Percentiles rank a stretch among this genome's conserved stretches.
These are phyloP conservation scores for Hesperophylax magnus DNA, from an alignment of 1,140 invertebrate genomes.

Conservation along the genomic window DNA sequence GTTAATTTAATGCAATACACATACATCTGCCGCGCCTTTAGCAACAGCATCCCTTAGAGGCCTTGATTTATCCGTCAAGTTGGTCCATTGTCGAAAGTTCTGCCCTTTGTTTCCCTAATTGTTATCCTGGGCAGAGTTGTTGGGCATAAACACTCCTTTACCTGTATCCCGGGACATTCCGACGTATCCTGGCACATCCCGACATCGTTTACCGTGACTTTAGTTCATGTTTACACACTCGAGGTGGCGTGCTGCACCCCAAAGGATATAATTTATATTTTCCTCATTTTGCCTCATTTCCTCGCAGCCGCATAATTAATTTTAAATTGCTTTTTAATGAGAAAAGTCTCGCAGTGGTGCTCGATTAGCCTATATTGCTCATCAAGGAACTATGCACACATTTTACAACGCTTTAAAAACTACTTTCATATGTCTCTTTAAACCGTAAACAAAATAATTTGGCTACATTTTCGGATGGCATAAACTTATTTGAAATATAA, in stretches of 20 bases:
- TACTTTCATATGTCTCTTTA: too few species aligned
- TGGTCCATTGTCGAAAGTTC: neutral
- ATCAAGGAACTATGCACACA: too few species aligned
- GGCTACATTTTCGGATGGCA: too few species aligned
- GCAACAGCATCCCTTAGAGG: too few species aligned
- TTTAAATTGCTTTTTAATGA: slow-evolving; percentile 26
- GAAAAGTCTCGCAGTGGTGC: too few species aligned
- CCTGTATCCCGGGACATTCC: neutral
- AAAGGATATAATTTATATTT: slow-evolving; percentile 6
- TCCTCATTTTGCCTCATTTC: neutral
- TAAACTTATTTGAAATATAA: too few species aligned
- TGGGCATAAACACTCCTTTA: neutral
- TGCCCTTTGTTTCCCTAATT: neutral
- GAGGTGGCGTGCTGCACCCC: neutral
- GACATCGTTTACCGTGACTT: neutral
- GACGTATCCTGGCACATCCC: neutral
- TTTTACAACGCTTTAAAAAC: too few species aligned
- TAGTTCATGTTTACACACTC: neutral
- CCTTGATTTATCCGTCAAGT: neutral
- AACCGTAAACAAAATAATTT: too few species aligned
- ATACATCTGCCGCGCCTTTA: too few species aligned
- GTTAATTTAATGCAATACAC: too few species aligned
- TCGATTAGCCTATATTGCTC: too few species aligned
- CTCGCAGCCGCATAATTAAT: slow-evolving; percentile 6
- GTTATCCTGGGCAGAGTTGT: neutral